Evolutionary conservation across 2,797 vertebrate genomes (phyloP).

Genomic region (Phoeniculus purpureus): DNA sequence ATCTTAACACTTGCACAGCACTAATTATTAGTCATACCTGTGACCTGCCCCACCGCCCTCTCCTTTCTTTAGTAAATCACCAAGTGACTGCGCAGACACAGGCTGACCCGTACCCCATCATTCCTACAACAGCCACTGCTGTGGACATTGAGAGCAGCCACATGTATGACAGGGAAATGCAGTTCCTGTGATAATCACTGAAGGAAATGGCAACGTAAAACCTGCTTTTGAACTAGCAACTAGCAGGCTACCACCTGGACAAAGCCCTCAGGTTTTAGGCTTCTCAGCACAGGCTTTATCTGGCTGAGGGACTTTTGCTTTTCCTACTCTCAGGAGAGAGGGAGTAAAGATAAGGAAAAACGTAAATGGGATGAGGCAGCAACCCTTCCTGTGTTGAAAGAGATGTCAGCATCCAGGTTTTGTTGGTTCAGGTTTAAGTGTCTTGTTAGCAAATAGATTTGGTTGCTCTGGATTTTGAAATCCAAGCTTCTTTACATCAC

Average conservation of each 20-base stretch:
- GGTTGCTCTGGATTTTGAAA: background rate
- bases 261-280: background rate
- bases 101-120: no score
- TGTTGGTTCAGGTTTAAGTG: background rate
- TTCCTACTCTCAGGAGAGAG: background rate
- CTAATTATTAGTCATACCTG: rapidly evolving
- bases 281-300: background rate
- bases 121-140: background rate
- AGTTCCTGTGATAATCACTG: background rate
- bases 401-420: background rate
- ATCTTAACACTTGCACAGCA: background rate
- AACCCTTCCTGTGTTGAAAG: background rate
- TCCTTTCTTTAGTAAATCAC: background rate
- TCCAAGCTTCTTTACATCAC: background rate
- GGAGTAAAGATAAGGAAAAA: background rate
- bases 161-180: background rate
- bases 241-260: background rate
- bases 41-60: background rate
- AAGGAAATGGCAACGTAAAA: background rate
- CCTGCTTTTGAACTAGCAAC: background rate
- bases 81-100: no score
- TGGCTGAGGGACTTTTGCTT: background rate
- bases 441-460: background rate
- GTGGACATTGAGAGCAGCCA: background rate
- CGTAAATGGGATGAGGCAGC: background rate